Evolutionary conservation across 2,113 vertebrate species (phyloP), one percentile per base, ranked within the genome.

Genomic region (Tyto alba): DNA sequence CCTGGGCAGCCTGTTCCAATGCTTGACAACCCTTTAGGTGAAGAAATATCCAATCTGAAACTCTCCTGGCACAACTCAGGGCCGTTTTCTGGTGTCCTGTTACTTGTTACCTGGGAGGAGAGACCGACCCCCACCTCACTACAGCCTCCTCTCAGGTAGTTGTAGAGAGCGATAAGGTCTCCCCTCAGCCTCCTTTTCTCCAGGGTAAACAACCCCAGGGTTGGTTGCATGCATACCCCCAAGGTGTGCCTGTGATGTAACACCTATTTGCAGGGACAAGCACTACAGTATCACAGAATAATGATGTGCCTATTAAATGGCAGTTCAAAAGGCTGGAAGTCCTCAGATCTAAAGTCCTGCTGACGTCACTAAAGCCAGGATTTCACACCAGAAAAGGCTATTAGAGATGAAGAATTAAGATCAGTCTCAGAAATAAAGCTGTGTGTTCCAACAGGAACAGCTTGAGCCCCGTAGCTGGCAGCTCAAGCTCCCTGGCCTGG

Each of bases 341-440:
- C 7, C 45, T 87, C 34, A 60, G 68, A 69, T 13, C 30, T 13
- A 1, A 87, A 45, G 38, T 36, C 47, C 69, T 50, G 47, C 25
- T 85, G 36, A 45, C 0, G 0, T 62, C 92, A 91, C 45, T 53
- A 66, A 87, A 90, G 41, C 23, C 82, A 67, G 41, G 43, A 41
- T 94, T 89, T 92, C 69, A 64, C 80, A 83, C 17, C 52, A 93
- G 72, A 45, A 76, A 14, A 73, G 21, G 29, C 60, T 80, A 16
- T 48, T 53, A 60, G 52, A 77, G 43, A 20, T 13, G 45, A 78
- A 73, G 79, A 94, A 90, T 82, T 66, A 73, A 82, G 56, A 76
- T 86, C 88, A 83, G 47, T 72, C 84, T 90, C 75, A 77, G 72
- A 90, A 95, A 81, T 90, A 96, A 97, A 97, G 56, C 92, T 91